phyloP scores from a whole-genome alignment of 2,888 invertebrate species.

The Pandemis corylana region DNA sequence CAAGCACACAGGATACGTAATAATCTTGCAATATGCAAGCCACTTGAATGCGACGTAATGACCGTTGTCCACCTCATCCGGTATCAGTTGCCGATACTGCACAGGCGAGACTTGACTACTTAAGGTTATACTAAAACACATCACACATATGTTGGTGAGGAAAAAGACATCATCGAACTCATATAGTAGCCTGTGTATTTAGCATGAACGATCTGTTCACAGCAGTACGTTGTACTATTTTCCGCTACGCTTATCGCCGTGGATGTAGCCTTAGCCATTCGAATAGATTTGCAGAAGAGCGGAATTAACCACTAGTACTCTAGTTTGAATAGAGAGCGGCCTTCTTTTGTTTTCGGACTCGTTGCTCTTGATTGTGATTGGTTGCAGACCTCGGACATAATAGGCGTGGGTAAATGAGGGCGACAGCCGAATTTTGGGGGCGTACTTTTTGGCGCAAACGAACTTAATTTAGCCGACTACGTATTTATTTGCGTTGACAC shows the following conservation, averaged over 20 bases:
- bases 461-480: neutral
- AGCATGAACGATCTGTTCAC: too few relatives aligned
- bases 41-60: too few relatives aligned
- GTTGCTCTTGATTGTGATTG: conserved; percentile 27
- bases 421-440: neutral
- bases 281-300: conserved; percentile 18
- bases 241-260: neutral
- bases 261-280: neutral
- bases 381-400: conserved; percentile 20
- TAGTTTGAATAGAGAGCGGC: conserved; percentile 18
- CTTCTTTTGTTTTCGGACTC: conserved; percentile 31
- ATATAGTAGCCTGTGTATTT: too few relatives aligned
- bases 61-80: too few relatives aligned
- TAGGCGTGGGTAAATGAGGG: neutral
- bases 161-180: too few relatives aligned
- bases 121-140: too few relatives aligned
- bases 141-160: too few relatives aligned
- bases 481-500: too few relatives aligned
- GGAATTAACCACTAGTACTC: conserved; percentile 18
- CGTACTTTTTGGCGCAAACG: neutral
- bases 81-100: too few relatives aligned
- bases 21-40: too few relatives aligned
- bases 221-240: neutral
- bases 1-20: too few relatives aligned
- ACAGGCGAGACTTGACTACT: too few relatives aligned